Percentiles rank a stretch among this genome's conserved stretches.
phyloP scores from a whole-genome alignment of 1,140 invertebrate genomes.

The Cheumatopsyche charites region DNA sequence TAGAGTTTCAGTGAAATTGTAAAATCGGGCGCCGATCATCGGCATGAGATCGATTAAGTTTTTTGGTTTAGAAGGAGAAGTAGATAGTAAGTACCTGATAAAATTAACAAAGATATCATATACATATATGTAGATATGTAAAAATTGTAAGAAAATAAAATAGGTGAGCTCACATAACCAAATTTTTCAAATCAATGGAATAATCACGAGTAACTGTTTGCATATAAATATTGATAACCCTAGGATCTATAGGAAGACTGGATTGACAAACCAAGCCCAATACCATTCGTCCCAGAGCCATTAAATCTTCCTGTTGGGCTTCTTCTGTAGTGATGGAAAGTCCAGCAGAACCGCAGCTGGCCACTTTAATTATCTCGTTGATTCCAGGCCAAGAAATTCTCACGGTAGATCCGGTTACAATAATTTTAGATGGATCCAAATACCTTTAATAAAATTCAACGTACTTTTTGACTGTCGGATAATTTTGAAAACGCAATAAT shows the following conservation, averaged over 20 bases:
- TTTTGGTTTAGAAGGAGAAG: constrained; percentile 61
- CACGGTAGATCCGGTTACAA: constrained; percentile 75
- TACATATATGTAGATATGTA: neutral
- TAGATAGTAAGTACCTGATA: constrained; percentile 78
- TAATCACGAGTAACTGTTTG: constrained; percentile 90
- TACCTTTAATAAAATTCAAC: constrained; percentile 70
- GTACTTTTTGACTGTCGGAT: too few species aligned
- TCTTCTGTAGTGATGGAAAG: constrained; percentile 49
- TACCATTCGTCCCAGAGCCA: constrained; percentile 88
- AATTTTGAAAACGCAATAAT: neutral
- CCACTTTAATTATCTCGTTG: constrained; percentile 49
- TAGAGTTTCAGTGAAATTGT: constrained; percentile 90
- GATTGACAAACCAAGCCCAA: constrained; percentile 91
- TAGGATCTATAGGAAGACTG: constrained; percentile 82
- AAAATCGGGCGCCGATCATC: constrained; percentile 98
- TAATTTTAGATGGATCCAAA: constrained; percentile 91
- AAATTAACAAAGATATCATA: neutral
- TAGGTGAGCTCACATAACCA: constrained; percentile 78
- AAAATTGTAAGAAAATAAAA: constrained; percentile 15
- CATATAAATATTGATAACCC: constrained; percentile 79
- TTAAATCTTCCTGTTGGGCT: constrained; percentile 85
- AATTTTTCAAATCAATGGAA: constrained; percentile 90
- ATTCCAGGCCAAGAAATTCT: constrained; percentile 62
- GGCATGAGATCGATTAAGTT: constrained; percentile 97
- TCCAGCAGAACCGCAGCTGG: constrained; percentile 34